Evolutionary conservation across 2,113 vertebrate species (phyloP).

Genomic region (Alethe castanea): DNA sequence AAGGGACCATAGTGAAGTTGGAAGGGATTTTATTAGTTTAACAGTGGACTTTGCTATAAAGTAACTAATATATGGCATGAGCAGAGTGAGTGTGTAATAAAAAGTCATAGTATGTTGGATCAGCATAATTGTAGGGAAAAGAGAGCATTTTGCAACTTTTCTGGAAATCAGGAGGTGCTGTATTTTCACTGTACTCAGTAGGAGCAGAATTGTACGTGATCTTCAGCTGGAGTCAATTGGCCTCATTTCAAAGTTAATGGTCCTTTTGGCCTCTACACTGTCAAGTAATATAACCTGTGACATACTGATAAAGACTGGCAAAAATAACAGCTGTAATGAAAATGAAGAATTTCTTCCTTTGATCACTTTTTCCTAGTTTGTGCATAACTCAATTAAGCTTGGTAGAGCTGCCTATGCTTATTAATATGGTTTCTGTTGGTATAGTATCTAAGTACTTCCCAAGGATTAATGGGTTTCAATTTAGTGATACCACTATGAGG

Average conservation of each 20-base stretch:
- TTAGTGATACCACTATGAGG: neutral
- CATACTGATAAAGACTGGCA: neutral
- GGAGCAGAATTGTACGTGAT: neutral
- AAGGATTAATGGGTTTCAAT: neutral
- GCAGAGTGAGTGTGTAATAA: neutral
- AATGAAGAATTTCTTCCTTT: neutral
- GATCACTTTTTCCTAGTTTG: neutral
- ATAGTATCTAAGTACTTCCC: neutral
- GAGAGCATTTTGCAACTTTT: neutral
- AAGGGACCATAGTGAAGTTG: neutral
- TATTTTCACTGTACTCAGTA: neutral
- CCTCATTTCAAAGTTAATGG: neutral
- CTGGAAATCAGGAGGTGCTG: neutral
- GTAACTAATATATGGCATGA: neutral
- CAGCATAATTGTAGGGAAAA: neutral
- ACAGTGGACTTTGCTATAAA: neutral
- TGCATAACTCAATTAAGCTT: neutral
- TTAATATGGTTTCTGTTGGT: neutral
- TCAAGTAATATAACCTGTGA: neutral
- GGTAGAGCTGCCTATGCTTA: neutral
- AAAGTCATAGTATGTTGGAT: neutral
- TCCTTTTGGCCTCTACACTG: neutral
- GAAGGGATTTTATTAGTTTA: conserved; percentile 33
- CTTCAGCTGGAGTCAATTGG: neutral
- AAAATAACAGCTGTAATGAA: neutral